Conservation (phyloP, 2,888 invertebrate species). For the Biston betularia region DNA sequence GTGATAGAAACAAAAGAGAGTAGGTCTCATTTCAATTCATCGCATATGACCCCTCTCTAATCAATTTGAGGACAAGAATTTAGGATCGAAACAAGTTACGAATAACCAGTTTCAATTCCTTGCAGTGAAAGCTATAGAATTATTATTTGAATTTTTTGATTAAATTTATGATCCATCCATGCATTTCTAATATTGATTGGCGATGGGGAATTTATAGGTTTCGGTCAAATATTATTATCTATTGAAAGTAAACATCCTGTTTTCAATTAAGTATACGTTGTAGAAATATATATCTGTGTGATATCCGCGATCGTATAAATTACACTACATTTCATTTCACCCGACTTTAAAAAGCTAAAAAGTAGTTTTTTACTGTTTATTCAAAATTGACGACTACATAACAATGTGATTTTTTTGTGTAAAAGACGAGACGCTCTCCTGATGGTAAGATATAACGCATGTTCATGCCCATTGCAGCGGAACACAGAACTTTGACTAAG, state of each 20-base stretch:
- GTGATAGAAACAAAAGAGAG: too few relatives aligned
- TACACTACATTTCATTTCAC: background rate
- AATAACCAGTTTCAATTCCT: slow-evolving; percentile 22
- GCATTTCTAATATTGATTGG: slow-evolving; percentile 26
- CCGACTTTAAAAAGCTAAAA: background rate
- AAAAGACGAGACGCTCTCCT: too few relatives aligned
- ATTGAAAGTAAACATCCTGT: slow-evolving; percentile 2
- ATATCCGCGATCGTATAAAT: background rate
- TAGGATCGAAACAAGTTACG: slow-evolving; percentile 16
- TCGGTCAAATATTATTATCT: background rate
- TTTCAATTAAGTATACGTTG: background rate
- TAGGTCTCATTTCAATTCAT: background rate
- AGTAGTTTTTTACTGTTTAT: too few relatives aligned
- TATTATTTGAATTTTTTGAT: slow-evolving; percentile 16
- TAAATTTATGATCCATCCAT: slow-evolving; percentile 14
- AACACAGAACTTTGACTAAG: too few relatives aligned
- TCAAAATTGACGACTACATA: too few relatives aligned
- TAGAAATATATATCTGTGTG: background rate
- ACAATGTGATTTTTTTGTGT: too few relatives aligned
- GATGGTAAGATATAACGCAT: too few relatives aligned
- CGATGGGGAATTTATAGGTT: slow-evolving; percentile 4
- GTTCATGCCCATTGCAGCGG: too few relatives aligned
- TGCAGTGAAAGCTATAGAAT: slow-evolving; percentile 28
- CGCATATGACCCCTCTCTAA: background rate
- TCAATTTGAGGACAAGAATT: slow-evolving; percentile 12